These are phyloP conservation scores for Pardosa pseudoannulata DNA, from an alignment of 2,888 invertebrate species.

Conservation along the genomic window DNA sequence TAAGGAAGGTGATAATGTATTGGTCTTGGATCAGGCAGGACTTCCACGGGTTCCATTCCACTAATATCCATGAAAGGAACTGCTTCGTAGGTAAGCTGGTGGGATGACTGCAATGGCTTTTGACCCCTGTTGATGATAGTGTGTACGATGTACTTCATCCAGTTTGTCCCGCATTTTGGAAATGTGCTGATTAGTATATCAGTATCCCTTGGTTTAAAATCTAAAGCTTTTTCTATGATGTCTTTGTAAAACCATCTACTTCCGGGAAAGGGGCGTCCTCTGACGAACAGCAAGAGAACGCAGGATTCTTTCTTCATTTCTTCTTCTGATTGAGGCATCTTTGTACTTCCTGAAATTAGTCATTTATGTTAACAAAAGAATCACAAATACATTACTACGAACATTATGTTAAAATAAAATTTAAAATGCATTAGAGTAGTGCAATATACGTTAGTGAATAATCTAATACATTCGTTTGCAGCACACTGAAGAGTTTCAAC, in stretches of 20 bases:
- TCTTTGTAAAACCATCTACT: constrained; percentile 63
- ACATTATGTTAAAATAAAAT: too few relatives aligned
- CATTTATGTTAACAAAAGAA: too few relatives aligned
- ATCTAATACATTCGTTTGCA: too few relatives aligned
- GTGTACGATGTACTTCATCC: constrained; percentile 71
- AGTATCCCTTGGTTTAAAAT: constrained; percentile 66
- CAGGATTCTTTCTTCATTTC: constrained; percentile 52
- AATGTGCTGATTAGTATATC: constrained; percentile 72
- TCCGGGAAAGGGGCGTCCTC: constrained; percentile 54
- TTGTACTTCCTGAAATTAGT: background rate
- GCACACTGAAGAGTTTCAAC: too few relatives aligned
- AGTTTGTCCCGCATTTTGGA: constrained; percentile 73
- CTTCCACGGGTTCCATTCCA: constrained; percentile 37
- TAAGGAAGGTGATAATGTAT: constrained; percentile 67
- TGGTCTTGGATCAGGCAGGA: constrained; percentile 58
- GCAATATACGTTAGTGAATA: too few relatives aligned
- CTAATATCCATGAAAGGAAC: constrained; percentile 67
- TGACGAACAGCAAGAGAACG: constrained; percentile 47
- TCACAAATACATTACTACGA: too few relatives aligned
- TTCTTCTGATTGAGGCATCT: constrained; percentile 47
- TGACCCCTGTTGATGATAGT: constrained; percentile 59
- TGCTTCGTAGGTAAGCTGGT: constrained; percentile 71
- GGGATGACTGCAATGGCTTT: constrained; percentile 73
- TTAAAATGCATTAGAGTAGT: too few relatives aligned
- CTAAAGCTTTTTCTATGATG: constrained; percentile 59